phyloP scores from a whole-genome alignment of 2,113 vertebrate genomes.

The Amphilophus citrinellus region DNA sequence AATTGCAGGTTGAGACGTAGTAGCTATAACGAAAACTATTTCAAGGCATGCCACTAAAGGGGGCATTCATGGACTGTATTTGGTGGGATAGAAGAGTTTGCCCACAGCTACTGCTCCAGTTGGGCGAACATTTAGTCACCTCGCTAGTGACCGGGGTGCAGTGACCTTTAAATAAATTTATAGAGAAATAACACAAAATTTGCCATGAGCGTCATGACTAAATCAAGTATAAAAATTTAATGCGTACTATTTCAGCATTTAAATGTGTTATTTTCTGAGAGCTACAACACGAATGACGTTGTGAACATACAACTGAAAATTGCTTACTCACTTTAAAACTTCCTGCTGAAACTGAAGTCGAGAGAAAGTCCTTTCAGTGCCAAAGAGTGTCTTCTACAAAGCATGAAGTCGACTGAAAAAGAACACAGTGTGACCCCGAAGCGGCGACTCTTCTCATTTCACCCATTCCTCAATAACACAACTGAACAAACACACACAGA shows the following conservation, averaged over 20 bases:
- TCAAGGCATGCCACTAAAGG: slow-evolving; percentile 8
- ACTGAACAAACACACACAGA: not conserved
- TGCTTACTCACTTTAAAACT: slow-evolving; percentile 38
- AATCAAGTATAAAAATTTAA: not conserved
- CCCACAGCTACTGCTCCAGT: not conserved
- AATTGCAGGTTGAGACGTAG: not conserved
- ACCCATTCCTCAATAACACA: slow-evolving; percentile 18
- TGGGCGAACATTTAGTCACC: slow-evolving; percentile 33
- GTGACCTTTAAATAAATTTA: slow-evolving; percentile 46
- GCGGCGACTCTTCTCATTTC: not conserved
- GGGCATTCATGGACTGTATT: slow-evolving; percentile 31
- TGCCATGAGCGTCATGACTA: not conserved
- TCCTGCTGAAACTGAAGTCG: not conserved
- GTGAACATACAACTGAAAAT: not conserved
- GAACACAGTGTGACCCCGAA: not conserved
- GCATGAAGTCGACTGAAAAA: too few species aligned
- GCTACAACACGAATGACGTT: not conserved
- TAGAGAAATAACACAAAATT: not conserved
- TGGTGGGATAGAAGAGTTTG: slow-evolving; percentile 23
- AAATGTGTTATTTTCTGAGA: not conserved
- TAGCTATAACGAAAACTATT: slow-evolving; percentile 27
- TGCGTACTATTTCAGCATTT: not conserved
- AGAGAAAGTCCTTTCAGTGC: not conserved
- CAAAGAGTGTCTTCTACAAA: not conserved
- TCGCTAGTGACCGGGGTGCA: slow-evolving; percentile 16